phyloP scores from a whole-genome alignment of 2,888 invertebrate genomes.

The Fissipunctia ypsillon region DNA sequence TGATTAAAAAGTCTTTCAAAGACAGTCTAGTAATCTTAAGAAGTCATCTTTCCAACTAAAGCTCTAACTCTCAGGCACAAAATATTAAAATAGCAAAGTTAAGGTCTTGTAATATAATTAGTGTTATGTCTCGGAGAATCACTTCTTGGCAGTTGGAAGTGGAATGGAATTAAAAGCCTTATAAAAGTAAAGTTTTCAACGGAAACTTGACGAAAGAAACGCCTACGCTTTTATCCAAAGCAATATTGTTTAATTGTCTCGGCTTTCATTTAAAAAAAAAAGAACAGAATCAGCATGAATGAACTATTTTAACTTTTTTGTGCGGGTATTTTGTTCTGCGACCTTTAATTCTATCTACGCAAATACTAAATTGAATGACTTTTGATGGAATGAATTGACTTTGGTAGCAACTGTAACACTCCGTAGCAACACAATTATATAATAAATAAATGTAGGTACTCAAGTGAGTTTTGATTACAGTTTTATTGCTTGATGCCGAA shows the following conservation, averaged over 20 bases:
- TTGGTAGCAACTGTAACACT: background rate
- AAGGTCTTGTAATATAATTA: constrained; percentile 16
- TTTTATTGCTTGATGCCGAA: background rate
- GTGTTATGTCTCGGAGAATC: constrained; percentile 1
- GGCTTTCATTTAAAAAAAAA: background rate
- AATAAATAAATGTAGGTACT: background rate
- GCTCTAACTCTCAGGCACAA: background rate
- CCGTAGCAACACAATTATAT: background rate
- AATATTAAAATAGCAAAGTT: constrained; percentile 20
- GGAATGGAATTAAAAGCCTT: constrained; percentile 24
- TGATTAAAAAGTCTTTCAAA: background rate
- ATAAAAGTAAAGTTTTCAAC: constrained; percentile 21
- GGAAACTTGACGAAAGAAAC: constrained; percentile 11
- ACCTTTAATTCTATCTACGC: no score
- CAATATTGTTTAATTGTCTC: background rate
- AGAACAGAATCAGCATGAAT: background rate
- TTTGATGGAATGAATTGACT: background rate
- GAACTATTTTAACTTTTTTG: background rate
- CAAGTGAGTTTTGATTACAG: background rate
- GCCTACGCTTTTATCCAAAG: background rate
- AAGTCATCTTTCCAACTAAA: background rate
- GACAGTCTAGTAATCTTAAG: constrained; percentile 4
- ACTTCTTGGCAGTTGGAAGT: constrained; percentile 33
- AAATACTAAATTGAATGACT: background rate
- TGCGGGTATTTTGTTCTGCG: background rate